Base-by-base conservation (phyloP, 2,888 invertebrate genomes). In the Lepidocyrtinus sp. region DNA sequence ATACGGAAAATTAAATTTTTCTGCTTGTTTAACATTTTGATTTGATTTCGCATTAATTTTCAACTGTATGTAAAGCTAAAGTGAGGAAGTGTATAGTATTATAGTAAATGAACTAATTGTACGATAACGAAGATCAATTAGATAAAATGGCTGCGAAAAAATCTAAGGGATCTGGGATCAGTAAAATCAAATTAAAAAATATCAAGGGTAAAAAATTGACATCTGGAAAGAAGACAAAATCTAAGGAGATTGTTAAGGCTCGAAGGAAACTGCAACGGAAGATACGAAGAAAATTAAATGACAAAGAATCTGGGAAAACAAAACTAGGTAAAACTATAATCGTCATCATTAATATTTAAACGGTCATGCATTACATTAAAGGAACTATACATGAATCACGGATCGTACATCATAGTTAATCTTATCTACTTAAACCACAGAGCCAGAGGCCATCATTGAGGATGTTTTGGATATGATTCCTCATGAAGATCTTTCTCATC, bases 381-480 rank as follows among this genome's bases (percentile, higher is more conserved):
- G n/a, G n/a, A n/a, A n/a, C n/a, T n/a, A n/a, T n/a, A n/a, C n/a
- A n/a, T n/a, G n/a, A n/a, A n/a, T n/a, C n/a, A n/a, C n/a, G n/a
- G n/a, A n/a, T n/a, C n/a, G n/a, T n/a, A n/a, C n/a, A n/a, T n/a
- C n/a, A n/a, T n/a, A n/a, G n/a, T n/a, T n/a, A n/a, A n/a, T n/a
- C n/a, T n/a, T n/a, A n/a, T n/a, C n/a, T n/a, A n/a, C n/a, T n/a
- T n/a, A n/a, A n/a, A n/a, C n/a, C 3, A 82, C 81, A 75, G 70
- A 84, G 36, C 90, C 89, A 83, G 89, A 90, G 0, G 90, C 91
- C 1, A 90, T 90, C 0, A 91, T 90, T 0, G 90, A 91, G 45
- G 91, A 91, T 85, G 90, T 91, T 88, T 89, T 90, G 21, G 91
- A 91, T 85, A 92, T 91, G 91, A 87, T 92, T 85, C 91, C 92